Conservation (phyloP, 2,113 vertebrate genomes). For the Siphamia tubifer region DNA sequence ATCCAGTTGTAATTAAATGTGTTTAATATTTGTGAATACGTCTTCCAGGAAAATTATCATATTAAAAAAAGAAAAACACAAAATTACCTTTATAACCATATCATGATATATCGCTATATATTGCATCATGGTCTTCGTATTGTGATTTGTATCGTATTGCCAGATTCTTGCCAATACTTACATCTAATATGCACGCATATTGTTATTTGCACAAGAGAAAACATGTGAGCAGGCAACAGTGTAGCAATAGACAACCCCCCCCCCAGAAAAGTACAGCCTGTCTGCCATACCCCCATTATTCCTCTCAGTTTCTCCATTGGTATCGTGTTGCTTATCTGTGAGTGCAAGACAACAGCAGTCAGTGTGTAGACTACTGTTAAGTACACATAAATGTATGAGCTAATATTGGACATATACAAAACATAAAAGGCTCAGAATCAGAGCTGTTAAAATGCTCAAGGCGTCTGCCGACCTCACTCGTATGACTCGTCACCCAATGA, state of each 20-base stretch:
- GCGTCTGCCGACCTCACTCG: conserved; percentile 27
- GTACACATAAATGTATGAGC: conserved; percentile 15
- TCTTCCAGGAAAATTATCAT: no score
- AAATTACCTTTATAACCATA: no score
- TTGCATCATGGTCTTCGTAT: no score
- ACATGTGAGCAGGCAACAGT: not conserved
- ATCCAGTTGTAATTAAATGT: no score
- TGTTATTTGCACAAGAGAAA: not conserved
- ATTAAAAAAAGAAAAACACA: no score
- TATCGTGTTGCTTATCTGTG: conserved; percentile 39
- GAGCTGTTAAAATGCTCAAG: conserved; percentile 22
- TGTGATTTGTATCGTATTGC: no score
- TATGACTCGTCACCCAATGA: conserved; percentile 24
- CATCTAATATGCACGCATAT: not conserved
- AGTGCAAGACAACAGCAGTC: conserved; percentile 24
- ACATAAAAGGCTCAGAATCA: conserved; percentile 11
- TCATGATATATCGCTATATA: no score
- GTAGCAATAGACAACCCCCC: conserved; percentile 16
- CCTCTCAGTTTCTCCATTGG: conserved; percentile 6
- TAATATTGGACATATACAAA: conserved; percentile 22
- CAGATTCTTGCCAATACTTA: no score
- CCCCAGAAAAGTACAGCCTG: not conserved
- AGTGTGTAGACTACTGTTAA: not conserved
- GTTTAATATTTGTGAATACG: no score
- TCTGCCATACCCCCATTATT: conserved; percentile 9